Evolutionary conservation across 2,888 invertebrate genomes (phyloP), one percentile per base, ranked within the genome.

Genomic region (Pollenia amentaria): DNA sequence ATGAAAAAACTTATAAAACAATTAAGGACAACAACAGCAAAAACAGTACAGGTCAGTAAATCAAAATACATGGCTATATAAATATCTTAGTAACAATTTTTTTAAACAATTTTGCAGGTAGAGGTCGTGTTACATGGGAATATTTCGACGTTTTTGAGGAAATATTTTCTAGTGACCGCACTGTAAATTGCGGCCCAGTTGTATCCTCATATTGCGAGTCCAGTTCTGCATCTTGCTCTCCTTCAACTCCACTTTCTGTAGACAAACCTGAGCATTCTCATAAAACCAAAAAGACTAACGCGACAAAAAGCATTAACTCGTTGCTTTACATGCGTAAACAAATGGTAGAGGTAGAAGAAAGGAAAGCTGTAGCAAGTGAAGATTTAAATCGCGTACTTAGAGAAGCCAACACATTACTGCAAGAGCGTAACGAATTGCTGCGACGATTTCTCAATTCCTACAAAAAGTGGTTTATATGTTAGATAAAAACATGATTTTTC

Each of bases 71-170:
- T 10, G 14, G 12, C 11, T 48, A 48, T 48, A 4, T 14, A 12
- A 14, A 12, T 38, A 29, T 38, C 21, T 21, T 21, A 21, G 38
- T 57, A 57, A n/a, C 29, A 29, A 57, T 2, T 14, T 38, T n/a
- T 60, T 38, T 16, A n/a, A 38, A 4, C 38, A 38, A 60, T 60
- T 38, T 60, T 38, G 9, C 38, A 40, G 60, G 38, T 60, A 60
- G 60, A 38, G 38, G 60, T 57, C 60, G 46, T 60, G 60, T 73
- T 46, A 46, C 40, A 1, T 73, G 60, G 60, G 73, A 60, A 9
- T 42, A 73, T 73, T 73, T 44, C 48, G 60, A 70, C 48, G 14
- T 48, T 48, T 73, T 57, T 44, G 73, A 73, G 29, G 57, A 73
- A 12, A 73, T 73, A 40, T 73, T 73, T 57, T 57, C 57, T 12